Evolutionary conservation across 1,140 invertebrate genomes (phyloP), one percentile per base, ranked within the genome.

Genomic region (Lysiphlebus fabarum): DNA sequence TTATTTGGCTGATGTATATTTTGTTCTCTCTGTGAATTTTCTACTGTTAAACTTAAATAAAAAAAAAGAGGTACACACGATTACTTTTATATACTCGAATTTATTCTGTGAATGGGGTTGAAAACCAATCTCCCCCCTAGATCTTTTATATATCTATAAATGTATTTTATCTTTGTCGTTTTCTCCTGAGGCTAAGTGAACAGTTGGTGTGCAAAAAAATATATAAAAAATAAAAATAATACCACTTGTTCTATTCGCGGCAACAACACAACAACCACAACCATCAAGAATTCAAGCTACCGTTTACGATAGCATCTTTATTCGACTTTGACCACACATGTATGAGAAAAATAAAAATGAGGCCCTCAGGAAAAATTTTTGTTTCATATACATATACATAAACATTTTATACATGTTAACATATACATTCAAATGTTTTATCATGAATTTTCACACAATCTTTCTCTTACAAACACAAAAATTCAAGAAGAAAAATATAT

Each of bases 291-390:
- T 68, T 60, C 69, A 65, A 72, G 71, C 71, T 73, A 73, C 71
- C 69, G 71, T 73, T 73, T 70, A 60, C 72, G 71, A 73, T 72
- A 72, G 62, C 68, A 73, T 73, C 71, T 72, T 70, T 69, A 65
- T 70, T 65, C 62, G 65, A 65, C 49, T 60, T 38, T 44, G 50
- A 69, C 65, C 65, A 67, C 68, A 53, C 55, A 47, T 49, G 55
- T 12, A 45, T 40, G 38, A 57, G 33, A 56, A 40, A 61, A 50
- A 48, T 36, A 37, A 12, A 51, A 10, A n/a, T n/a, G 5, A 36
- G 26, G 47, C 7, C 26, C 17, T 34, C 36, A 51, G 49, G 49
- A n/a, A 51, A 36, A 9, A 54, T 54, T 42, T n/a, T 44, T 43
- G 49, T 56, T 41, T 57, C 54, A 53, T n/a, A n/a, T n/a, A n/a